phyloP scores from a whole-genome alignment of 2,888 invertebrate species.

The Stenotaenia linearis region DNA sequence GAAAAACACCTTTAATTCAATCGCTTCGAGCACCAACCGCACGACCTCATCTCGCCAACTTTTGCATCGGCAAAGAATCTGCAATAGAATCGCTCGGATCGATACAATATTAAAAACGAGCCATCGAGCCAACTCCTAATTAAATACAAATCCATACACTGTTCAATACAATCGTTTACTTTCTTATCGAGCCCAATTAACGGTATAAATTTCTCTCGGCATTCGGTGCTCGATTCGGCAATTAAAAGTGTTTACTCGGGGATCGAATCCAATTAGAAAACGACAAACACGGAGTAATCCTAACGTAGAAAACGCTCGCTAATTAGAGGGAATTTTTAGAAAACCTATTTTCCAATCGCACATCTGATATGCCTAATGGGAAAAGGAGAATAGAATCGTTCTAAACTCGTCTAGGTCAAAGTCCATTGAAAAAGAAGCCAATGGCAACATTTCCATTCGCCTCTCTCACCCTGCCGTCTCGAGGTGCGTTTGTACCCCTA shows the following conservation, averaged over 20 bases:
- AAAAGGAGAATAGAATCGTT: neutral
- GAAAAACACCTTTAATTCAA: slow-evolving; percentile 9
- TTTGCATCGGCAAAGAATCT: neutral
- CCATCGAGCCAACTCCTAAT: neutral
- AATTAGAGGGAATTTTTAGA: neutral
- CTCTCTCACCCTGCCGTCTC: neutral
- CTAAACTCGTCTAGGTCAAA: neutral
- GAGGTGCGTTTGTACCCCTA: neutral
- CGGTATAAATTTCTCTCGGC: too few relatives aligned
- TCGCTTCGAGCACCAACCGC: neutral
- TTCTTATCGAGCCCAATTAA: too few relatives aligned
- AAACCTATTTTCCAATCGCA: neutral
- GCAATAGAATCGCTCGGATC: neutral
- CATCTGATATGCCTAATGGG: neutral
- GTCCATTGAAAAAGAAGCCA: neutral
- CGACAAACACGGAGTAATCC: too few relatives aligned
- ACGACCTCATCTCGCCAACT: neutral
- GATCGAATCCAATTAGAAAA: neutral
- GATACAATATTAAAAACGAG: neutral
- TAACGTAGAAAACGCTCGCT: neutral
- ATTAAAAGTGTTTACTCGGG: neutral
- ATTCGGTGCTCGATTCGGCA: neutral
- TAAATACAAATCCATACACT: neutral
- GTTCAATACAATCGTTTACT: neutral
- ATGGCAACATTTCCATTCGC: slow-evolving; percentile 23